A percentile compares a stretch with the other conserved stretches of the same genome.
Conservation (phyloP, 1,140 invertebrate genomes). For the Matsumurasca onukii region DNA sequence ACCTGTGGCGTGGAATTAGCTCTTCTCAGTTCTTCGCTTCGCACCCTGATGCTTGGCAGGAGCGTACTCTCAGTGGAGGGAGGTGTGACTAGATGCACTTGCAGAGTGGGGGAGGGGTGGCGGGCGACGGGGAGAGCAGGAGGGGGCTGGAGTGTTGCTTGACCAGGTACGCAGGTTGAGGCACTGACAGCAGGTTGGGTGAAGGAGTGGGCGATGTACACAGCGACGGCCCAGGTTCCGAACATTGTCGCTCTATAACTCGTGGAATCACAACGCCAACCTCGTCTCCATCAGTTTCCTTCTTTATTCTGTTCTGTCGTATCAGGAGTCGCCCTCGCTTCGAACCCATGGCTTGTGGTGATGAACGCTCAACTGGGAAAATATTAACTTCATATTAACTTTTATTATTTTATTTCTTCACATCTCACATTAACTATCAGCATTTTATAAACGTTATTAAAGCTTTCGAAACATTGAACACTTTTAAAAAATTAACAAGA, state of each 20-base stretch:
- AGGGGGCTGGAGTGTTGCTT: conserved; percentile 68
- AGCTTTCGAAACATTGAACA: no score
- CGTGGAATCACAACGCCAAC: conserved; percentile 17
- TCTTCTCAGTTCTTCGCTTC: conserved; percentile 55
- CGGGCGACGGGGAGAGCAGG: conserved; percentile 43
- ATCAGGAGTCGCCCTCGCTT: conserved; percentile 61
- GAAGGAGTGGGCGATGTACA: conserved; percentile 42
- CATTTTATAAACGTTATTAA: no score
- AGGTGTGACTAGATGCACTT: conserved; percentile 2
- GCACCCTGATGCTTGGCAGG: conserved; percentile 45
- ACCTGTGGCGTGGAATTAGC: conserved; percentile 60
- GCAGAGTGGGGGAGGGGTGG: conserved; percentile 31
- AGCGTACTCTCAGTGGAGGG: conserved; percentile 19
- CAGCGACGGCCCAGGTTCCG: conserved; percentile 55
- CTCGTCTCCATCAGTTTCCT: conserved; percentile 48
- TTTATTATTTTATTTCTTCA: no score
- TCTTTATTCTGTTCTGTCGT: conserved; percentile 65
- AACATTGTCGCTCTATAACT: conserved; percentile 58
- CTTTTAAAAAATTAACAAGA: no score
- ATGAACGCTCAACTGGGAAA: conserved; percentile 33
- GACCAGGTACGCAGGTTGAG: conserved; percentile 54
- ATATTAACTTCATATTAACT: no score
- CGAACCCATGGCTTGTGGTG: conserved; percentile 50
- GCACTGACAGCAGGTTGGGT: conserved; percentile 59
- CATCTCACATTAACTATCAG: no score